Conservation (phyloP, 1,140 invertebrate species). For the Dendroctonus ponderosae region DNA sequence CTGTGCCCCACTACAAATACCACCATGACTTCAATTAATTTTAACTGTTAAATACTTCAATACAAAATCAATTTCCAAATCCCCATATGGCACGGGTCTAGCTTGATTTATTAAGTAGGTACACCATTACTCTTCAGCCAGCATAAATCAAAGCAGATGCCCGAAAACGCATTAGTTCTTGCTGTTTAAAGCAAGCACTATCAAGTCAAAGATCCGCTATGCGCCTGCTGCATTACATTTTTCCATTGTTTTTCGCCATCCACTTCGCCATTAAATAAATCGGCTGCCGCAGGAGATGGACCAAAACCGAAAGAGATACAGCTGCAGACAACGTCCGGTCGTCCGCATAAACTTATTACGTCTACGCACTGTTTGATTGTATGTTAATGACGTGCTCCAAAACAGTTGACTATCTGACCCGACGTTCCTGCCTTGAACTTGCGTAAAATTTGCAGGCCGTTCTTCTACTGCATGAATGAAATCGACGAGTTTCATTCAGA, state of each 20-base stretch:
- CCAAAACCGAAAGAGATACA: conserved; percentile 1
- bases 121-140: too few relatives aligned
- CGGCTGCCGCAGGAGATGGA: neutral
- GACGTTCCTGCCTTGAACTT: conserved; percentile 26
- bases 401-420: conserved; percentile 22
- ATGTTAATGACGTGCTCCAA: conserved; percentile 25
- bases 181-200: neutral
- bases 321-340: conserved; percentile 6
- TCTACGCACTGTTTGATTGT: conserved; percentile 17
- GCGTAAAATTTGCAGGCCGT: conserved; percentile 21
- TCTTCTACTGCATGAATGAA: conserved; percentile 19
- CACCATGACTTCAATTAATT: too few relatives aligned
- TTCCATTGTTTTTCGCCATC: conserved; percentile 8
- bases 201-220: neutral
- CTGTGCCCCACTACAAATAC: too few relatives aligned
- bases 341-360: conserved; percentile 22
- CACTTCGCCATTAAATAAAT: conserved; percentile 6
- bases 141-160: too few relatives aligned
- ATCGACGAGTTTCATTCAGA: conserved; percentile 13
- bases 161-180: too few relatives aligned
- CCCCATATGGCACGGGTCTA: too few relatives aligned
- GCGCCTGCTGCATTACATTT: conserved; percentile 2
- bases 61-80: too few relatives aligned
- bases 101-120: too few relatives aligned
- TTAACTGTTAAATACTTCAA: too few relatives aligned